Evolutionary conservation across 2,888 invertebrate genomes (phyloP), one percentile per base, ranked within the genome.

Genomic region (Lasioglossum malachurum): DNA sequence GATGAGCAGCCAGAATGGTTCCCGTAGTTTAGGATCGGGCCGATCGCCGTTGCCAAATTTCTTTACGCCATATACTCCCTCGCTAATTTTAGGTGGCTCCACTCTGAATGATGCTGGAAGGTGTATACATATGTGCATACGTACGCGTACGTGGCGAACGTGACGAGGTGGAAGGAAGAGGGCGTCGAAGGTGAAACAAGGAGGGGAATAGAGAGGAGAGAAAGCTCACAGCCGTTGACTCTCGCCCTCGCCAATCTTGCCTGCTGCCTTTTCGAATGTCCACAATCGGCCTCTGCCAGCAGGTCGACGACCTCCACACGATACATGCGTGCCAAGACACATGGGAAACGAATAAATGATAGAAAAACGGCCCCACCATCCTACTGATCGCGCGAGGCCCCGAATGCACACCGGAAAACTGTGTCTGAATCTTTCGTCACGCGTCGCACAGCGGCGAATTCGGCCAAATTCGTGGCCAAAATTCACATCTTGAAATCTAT

Each of bases 21-120:
- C 57, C 46, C 74, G 31, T n/a, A 38, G 57, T 73, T 73, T 38
- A 72, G 72, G 75, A 82, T 69, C 82, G 73, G 23, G 10, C 72
- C 88, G 85, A 88, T 88, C 80, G 57, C 64, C 83, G 89, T 84
- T 90, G 87, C 89, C 90, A 91, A 88, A 90, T 91, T 90, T 88
- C 87, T 87, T 88, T 82, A 84, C 80, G 86, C 82, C 81, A 83
- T 86, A 88, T 82, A 88, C 86, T 84, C 89, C 90, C 90, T 90
- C 90, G 92, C 90, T 93, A 93, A 93, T 93, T 92, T 92, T 92
- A 93, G 92, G 84, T 84, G 75, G 23, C 86, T 83, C 84, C 76
- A 19, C 60, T 64, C 83, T 88, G 88, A 88, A 90, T 90, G 90
- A 90, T 80, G 86, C 74, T 82, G 57, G 75, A 89, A 84, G 87